Evolutionary conservation across 2,797 vertebrate genomes (phyloP), one percentile per base, ranked within the genome.

Genomic region (Acanthopagrus latus): DNA sequence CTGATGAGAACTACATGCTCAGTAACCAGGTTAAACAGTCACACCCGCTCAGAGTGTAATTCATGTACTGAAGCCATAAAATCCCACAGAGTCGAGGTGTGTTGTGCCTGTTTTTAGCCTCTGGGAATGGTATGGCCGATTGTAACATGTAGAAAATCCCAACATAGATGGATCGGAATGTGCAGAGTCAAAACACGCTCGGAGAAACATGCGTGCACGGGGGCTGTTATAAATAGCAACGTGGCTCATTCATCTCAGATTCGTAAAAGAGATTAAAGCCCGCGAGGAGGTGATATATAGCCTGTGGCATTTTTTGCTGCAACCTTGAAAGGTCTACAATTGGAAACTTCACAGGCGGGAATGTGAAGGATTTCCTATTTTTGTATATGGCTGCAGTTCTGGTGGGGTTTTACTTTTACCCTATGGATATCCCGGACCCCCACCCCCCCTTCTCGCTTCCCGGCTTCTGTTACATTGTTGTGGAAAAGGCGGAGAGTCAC

Each of bases 101-200:
- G 72, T 38, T 14, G 62, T 7, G 64, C 55, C 69, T 4, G 50
- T 72, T 65, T 33, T 62, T 52, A 83, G 74, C 41, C 17, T n/a
- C 38, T 64, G 63, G 66, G 68, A 81, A 80, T 29, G 62, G 41
- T 44, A 60, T 20, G 68, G 62, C 65, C 66, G 57, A 74, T 82
- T 88, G 84, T 86, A 87, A 86, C 80, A 33, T 84, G 70, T 62
- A 65, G 64, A 71, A 81, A 69, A 65, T 74, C 80, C 71, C 60
- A 59, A 86, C 84, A 90, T 82, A 94, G 91, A 94, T 92, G 90
- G 89, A 83, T 11, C 2, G 89, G 93, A 94, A 94, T 94, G 88
- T 92, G 88, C 83, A 69, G 85, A 85, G 88, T 89, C 84, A 89
- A 91, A 93, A 86, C 81, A 85, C 29, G 87, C 89, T 84, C 84